Conservation (phyloP, 2,888 invertebrate species). For the Pachliopta kotzebuea region DNA sequence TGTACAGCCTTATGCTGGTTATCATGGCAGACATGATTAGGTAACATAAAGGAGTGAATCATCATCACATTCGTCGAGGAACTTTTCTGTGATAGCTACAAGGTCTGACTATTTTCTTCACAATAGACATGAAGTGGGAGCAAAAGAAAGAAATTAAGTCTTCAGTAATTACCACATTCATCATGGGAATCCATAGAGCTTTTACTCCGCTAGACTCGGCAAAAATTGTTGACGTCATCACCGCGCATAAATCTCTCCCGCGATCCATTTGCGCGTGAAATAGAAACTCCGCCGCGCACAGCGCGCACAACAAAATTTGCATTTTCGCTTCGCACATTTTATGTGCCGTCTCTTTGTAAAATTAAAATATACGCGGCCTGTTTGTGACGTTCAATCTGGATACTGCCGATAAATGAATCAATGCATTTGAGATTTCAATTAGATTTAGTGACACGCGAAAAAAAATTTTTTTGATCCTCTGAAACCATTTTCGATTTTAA, state of each 20-base stretch:
- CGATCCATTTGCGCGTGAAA: conserved; percentile 63
- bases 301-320: conserved; percentile 31
- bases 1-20: too few species aligned
- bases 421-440: conserved; percentile 8
- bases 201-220: conserved; percentile 32
- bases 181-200: conserved; percentile 31
- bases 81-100: too few species aligned
- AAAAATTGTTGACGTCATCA: conserved; percentile 22
- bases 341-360: conserved; percentile 18
- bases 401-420: conserved; percentile 3
- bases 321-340: conserved; percentile 26
- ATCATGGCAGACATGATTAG: too few species aligned
- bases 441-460: background rate
- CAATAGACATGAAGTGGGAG: too few species aligned
- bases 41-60: too few species aligned
- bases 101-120: too few species aligned
- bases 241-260: conserved; percentile 51
- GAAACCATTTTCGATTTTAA: too few species aligned
- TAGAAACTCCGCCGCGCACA: conserved; percentile 41
- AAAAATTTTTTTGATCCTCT: too few species aligned
- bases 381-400: conserved; percentile 17
- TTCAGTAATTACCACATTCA: conserved; percentile 15
- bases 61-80: too few species aligned
- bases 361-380: conserved; percentile 23
- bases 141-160: too few species aligned